Percentiles rank a stretch among this genome's conserved stretches.
Conservation (phyloP, 2,888 invertebrate species). For the Matsumyia berberina region DNA sequence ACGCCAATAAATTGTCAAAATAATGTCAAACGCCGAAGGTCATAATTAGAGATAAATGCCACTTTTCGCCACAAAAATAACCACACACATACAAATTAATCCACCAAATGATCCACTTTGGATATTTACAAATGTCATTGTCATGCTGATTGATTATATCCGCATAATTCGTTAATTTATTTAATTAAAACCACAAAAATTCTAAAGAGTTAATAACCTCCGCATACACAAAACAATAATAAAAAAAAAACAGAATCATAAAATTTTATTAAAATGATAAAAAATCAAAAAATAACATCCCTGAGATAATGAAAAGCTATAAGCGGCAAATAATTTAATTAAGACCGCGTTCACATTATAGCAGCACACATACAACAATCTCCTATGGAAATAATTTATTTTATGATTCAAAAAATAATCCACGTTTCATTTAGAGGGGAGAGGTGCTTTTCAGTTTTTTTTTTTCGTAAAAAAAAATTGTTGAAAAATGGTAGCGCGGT, state of each 20-base stretch:
- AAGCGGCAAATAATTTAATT: slow-evolving; percentile 67
- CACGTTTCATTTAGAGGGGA: slow-evolving; percentile 38
- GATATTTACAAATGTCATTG: background rate
- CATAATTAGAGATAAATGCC: background rate
- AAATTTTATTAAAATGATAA: slow-evolving; percentile 1
- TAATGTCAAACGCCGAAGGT: background rate
- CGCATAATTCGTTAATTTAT: slow-evolving; percentile 22
- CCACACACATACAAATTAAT: background rate
- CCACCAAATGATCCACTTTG: background rate
- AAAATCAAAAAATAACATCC: slow-evolving; percentile 7
- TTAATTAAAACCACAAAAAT: slow-evolving; percentile 27
- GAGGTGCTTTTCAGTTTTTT: background rate
- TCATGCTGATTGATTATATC: slow-evolving; percentile 4
- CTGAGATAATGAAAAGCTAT: slow-evolving; percentile 50
- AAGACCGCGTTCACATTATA: slow-evolving; percentile 43
- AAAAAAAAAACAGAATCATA: slow-evolving; percentile 24
- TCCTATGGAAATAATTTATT: slow-evolving; percentile 59
- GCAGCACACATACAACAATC: slow-evolving; percentile 2
- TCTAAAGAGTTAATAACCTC: slow-evolving; percentile 25
- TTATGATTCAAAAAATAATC: slow-evolving; percentile 59
- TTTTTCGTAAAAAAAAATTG: slow-evolving; percentile 13
- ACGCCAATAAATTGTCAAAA: background rate
- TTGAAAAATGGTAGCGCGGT: slow-evolving; percentile 5
- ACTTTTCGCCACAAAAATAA: background rate
- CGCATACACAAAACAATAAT: slow-evolving; percentile 22